Base-by-base conservation (phyloP, 1,140 invertebrate genomes). In the Manduca sexta region DNA sequence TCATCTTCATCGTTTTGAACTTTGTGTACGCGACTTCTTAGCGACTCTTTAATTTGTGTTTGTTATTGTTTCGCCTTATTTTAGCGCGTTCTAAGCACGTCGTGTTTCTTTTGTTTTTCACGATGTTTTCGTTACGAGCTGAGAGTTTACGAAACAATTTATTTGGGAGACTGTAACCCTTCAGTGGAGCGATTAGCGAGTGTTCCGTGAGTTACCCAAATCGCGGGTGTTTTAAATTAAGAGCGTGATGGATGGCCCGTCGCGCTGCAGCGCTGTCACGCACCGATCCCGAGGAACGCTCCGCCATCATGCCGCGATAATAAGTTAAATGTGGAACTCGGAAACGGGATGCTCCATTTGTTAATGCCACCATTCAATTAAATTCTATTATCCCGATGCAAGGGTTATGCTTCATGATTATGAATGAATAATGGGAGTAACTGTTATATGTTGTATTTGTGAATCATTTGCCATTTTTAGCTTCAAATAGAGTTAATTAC, bases 311-410 rank as follows among this genome's bases (percentile, higher is more conserved):
- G 67, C 64, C 64, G 74, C 76, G 74, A 72, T 75, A 84, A 78
- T 81, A 76, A 81, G 76, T 80, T 80, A 75, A 77, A 82, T 76
- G 71, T 75, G 71, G 72, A 77, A 80, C 71, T 82, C 76, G 71
- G 74, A 76, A 78, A 79, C 60, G 74, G 71, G 58, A 61, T 69
- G 68, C 67, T 81, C 75, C 74, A 80, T 84, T 84, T 79, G 78
- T 81, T 81, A 82, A 79, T 76, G 74, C 71, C 75, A 75, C 72
- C 70, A 74, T 82, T 84, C 78, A 79, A 81, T 82, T 84, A 81
- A 80, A 78, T 84, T 71, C 71, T 69, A 69, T 76, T 71, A 69
- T 67, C 76, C 21, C 8, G 21, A 26, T 26, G 4, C 21, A 26
- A 3, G 21, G 21, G 21, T 26, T 26, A 26, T 1, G 8, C 0